Evolutionary conservation across 2,113 vertebrate genomes (phyloP).

Genomic region (Hassar affinis): DNA sequence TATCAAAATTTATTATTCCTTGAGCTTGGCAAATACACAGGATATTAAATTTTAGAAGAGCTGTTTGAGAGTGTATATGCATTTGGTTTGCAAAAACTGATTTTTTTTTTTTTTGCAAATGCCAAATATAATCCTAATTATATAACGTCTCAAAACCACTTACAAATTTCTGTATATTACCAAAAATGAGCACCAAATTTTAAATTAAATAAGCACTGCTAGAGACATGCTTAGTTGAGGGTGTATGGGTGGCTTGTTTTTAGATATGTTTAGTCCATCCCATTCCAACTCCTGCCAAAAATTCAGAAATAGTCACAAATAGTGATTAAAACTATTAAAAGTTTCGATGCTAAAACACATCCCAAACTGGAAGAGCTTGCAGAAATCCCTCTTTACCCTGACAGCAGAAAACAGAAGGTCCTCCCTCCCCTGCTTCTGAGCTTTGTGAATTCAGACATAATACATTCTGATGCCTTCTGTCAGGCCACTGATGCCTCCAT

Average conservation of each 20-base stretch:
- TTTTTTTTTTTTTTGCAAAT: conserved; percentile 2
- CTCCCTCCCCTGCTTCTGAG: conserved; percentile 49
- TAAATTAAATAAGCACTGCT: neutral
- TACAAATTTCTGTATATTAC: neutral
- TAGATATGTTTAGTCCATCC: neutral
- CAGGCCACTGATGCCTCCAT: conserved; percentile 50
- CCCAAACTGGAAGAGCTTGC: conserved; percentile 14
- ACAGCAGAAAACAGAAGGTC: conserved; percentile 56
- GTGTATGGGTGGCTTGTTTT: neutral
- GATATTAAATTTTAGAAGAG: conserved; percentile 12
- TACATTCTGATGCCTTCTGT: conserved; percentile 65
- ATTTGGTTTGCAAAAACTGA: neutral
- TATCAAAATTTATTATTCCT: neutral
- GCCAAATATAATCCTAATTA: neutral
- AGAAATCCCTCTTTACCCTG: conserved; percentile 54
- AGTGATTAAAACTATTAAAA: neutral
- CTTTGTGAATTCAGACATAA: conserved; percentile 56
- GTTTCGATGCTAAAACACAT: neutral
- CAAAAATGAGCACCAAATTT: neutral
- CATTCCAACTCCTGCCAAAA: neutral
- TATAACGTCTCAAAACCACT: neutral
- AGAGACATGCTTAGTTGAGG: neutral
- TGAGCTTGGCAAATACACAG: neutral
- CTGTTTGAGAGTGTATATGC: neutral
- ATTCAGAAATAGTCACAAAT: neutral